Evolutionary conservation across 2,797 vertebrate species (phyloP).

Genomic region (Botia almorhae): DNA sequence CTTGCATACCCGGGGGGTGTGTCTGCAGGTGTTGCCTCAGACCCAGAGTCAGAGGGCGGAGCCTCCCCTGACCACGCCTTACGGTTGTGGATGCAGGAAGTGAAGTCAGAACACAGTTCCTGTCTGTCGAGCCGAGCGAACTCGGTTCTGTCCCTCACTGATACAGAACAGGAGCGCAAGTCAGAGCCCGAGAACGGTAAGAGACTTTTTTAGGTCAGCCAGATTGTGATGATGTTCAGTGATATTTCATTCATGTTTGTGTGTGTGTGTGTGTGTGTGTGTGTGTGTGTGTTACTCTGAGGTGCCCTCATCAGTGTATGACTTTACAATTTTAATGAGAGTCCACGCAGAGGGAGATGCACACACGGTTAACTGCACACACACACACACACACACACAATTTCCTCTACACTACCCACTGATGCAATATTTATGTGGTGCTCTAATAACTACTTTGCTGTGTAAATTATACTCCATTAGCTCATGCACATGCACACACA

Average conservation of each 20-base stretch:
- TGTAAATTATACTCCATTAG: constrained; percentile 46
- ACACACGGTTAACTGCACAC: constrained; percentile 42
- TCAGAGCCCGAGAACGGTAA: constrained; percentile 97
- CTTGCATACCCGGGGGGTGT: constrained; percentile 77
- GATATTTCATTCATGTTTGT: constrained; percentile 28
- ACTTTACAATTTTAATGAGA: constrained; percentile 58
- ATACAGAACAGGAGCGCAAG: constrained; percentile 97
- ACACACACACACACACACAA: constrained; percentile 33
- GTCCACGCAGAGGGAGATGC: constrained; percentile 51
- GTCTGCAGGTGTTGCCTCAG: constrained; percentile 88
- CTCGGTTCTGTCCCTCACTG: constrained; percentile 93
- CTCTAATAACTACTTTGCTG: constrained; percentile 35
- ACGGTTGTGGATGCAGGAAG: constrained; percentile 93
- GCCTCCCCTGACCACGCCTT: constrained; percentile 89
- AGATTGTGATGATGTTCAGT: constrained; percentile 23
- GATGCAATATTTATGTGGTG: constrained; percentile 49
- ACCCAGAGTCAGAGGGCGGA: constrained; percentile 91
- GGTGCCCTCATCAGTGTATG: constrained; percentile 52
- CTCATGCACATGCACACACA: constrained; percentile 31
- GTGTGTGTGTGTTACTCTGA: constrained; percentile 28
- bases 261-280: not conserved
- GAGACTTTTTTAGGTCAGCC: constrained; percentile 49
- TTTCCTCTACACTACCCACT: constrained; percentile 33
- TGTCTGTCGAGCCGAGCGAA: constrained; percentile 95
- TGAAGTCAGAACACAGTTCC: constrained; percentile 95